phyloP scores from a whole-genome alignment of 2,797 vertebrate species.

The Masticophis lateralis region DNA sequence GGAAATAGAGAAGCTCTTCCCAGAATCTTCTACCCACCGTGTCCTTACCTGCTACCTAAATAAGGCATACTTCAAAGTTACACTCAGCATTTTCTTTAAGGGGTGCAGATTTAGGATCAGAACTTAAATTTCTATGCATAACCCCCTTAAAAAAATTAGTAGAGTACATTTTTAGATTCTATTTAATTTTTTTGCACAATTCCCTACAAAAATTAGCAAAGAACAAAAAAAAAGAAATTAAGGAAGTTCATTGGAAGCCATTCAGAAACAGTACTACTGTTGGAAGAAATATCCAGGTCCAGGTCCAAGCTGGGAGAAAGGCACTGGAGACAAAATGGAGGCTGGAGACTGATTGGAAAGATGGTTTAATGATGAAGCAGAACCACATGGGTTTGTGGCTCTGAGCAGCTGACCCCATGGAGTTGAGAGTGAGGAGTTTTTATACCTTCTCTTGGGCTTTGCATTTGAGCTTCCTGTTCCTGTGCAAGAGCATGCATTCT shows the following conservation, averaged over 20 bases:
- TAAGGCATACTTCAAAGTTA: background rate
- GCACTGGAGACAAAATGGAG: no score
- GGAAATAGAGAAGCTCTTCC: background rate
- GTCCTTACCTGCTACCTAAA: background rate
- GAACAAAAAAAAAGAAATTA: background rate
- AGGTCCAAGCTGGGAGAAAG: no score
- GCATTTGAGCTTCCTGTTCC: no score
- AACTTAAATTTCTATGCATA: background rate
- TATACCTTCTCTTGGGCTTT: no score
- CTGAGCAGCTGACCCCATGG: no score
- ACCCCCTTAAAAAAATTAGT: background rate
- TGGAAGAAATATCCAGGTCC: no score
- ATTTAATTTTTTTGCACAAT: background rate
- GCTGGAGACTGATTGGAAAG: no score
- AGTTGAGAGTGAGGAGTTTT: no score
- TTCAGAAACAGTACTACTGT: background rate
- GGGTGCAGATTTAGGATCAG: background rate
- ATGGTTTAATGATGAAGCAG: no score
- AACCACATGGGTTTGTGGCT: no score
- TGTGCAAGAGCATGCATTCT: no score
- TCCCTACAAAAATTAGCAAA: constrained; percentile 2
- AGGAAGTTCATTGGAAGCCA: constrained; percentile 2
- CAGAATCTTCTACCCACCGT: background rate
- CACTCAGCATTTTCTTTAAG: background rate
- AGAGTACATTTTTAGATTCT: background rate